phyloP scores from a whole-genome alignment of 2,113 vertebrate species.

The Carlito syrichta region DNA sequence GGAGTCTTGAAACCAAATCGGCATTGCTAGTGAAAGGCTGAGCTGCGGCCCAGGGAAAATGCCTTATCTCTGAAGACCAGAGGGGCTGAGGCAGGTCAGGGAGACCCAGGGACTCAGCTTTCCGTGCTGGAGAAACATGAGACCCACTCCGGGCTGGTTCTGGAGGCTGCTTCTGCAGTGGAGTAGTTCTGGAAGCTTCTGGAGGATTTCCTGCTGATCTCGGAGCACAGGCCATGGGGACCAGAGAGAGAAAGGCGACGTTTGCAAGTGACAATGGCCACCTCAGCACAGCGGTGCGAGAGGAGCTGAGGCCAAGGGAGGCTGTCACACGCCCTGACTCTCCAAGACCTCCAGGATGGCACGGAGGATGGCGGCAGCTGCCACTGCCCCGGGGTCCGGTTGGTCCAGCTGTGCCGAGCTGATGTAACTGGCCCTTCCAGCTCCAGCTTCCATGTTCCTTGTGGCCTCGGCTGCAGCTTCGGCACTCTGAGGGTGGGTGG shows the following conservation, averaged over 20 bases:
- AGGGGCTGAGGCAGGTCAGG: neutral
- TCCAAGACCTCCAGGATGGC: constrained; percentile 83
- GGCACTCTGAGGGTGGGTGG: constrained; percentile 81
- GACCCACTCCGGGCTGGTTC: neutral
- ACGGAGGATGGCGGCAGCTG: constrained; percentile 84
- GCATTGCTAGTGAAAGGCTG: neutral
- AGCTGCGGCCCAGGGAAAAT: neutral
- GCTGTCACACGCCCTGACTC: constrained; percentile 41
- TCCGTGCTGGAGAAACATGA: neutral
- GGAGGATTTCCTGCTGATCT: neutral
- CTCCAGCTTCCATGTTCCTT: constrained; percentile 87
- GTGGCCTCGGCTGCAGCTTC: constrained; percentile 89
- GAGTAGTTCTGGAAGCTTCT: neutral
- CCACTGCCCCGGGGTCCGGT: constrained; percentile 92
- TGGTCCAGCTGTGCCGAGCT: constrained; percentile 83
- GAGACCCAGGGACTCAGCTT: neutral
- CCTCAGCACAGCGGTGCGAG: neutral
- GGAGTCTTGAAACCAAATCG: neutral
- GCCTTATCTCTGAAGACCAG: neutral
- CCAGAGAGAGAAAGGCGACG: no score
- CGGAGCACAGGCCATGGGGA: neutral
- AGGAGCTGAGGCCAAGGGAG: neutral
- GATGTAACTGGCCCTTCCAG: constrained; percentile 95
- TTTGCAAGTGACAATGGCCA: neutral
- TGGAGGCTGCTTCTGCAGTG: neutral